A percentile compares a stretch with the other conserved stretches of the same genome.
Conservation (phyloP, 2,888 invertebrate species). For the Latheticus oryzae region DNA sequence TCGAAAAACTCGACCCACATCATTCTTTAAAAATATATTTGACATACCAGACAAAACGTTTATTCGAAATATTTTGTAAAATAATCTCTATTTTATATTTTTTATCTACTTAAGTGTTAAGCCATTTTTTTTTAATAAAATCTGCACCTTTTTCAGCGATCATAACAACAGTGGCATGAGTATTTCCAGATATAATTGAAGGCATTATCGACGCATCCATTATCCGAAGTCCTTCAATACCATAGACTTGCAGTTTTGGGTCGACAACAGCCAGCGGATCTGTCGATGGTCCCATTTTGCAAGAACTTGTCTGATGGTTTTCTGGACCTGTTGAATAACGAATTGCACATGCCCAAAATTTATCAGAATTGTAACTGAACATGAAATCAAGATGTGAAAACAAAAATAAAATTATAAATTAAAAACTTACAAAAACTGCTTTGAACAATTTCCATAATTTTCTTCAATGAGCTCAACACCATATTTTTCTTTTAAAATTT, state of each 20-base stretch:
- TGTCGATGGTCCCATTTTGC: conserved; percentile 77
- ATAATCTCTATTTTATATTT: too few species aligned
- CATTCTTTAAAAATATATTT: too few species aligned
- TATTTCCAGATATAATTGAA: conserved; percentile 41
- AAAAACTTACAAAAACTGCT: not conserved
- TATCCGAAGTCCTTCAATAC: conserved; percentile 45
- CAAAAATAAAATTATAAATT: too few species aligned
- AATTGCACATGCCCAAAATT: conserved; percentile 78
- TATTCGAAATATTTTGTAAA: too few species aligned
- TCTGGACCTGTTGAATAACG: conserved; percentile 76
- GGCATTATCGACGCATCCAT: conserved; percentile 49
- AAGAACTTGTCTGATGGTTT: conserved; percentile 82
- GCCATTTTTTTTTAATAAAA: conserved; percentile 40
- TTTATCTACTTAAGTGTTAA: not conserved
- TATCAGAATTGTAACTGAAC: conserved; percentile 64
- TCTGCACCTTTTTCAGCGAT: conserved; percentile 46
- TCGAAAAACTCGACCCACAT: too few species aligned
- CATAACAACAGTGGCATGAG: conserved; percentile 46
- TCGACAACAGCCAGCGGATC: conserved; percentile 74
- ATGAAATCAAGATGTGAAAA: not conserved
- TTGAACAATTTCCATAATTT: conserved; percentile 66
- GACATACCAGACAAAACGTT: too few species aligned
- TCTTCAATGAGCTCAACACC: conserved; percentile 65
- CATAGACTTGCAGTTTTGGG: conserved; percentile 43
- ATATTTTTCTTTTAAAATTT: not conserved